These are phyloP conservation scores for Epinephelus cyanopodus DNA, from an alignment of 2,113 vertebrate species.

Conservation along the genomic window DNA sequence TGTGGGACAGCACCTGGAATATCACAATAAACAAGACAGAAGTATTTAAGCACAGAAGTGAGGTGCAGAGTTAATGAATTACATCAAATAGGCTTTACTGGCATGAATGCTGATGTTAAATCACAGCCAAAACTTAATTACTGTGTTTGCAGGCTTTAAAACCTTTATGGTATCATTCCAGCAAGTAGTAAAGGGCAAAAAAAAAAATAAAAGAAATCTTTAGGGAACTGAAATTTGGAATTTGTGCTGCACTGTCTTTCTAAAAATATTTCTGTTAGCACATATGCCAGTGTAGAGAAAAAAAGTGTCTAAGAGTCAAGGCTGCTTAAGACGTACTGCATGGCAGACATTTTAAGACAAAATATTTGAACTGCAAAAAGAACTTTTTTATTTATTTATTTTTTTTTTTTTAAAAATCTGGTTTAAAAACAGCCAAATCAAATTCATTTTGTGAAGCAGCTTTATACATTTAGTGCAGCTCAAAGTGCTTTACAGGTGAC, in stretches of 20 bases:
- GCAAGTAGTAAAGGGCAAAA: neutral
- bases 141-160: neutral
- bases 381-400: accelerated
- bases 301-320: neutral
- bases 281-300: neutral
- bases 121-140: neutral
- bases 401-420: too few species aligned
- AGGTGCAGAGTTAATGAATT: neutral
- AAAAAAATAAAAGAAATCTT: neutral
- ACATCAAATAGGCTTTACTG: neutral
- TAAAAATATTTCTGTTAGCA: neutral
- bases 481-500: neutral
- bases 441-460: neutral
- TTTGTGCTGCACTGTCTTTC: neutral
- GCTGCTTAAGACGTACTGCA: neutral
- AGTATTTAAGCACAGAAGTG: neutral
- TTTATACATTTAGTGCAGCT: neutral
- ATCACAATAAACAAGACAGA: neutral
- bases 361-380: neutral
- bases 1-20: conserved; percentile 94
- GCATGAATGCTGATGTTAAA: neutral
- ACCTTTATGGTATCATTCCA: neutral
- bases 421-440: neutral
- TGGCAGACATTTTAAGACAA: neutral
- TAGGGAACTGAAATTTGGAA: conserved; percentile 24